Conservation (phyloP, 2,113 vertebrate species). For the Plotosus lineatus region DNA sequence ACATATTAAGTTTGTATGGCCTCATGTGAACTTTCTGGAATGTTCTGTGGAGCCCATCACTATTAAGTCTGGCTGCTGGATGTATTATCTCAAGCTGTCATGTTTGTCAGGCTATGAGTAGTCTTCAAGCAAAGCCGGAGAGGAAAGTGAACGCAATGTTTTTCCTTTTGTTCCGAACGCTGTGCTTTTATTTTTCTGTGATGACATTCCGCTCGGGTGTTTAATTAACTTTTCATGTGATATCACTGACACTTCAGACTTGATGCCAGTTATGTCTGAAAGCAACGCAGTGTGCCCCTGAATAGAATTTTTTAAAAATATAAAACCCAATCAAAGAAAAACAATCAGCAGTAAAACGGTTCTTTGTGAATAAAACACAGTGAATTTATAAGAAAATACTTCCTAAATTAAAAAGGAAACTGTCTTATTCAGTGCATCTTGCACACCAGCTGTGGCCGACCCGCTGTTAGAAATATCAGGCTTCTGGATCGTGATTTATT, state of each 20-base stretch:
- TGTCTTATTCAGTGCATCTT: neutral
- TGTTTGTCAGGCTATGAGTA: conserved; percentile 3
- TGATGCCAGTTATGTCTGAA: neutral
- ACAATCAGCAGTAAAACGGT: neutral
- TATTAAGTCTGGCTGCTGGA: neutral
- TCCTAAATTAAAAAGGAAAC: neutral
- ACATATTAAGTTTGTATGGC: neutral
- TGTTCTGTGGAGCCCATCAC: neutral
- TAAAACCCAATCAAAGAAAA: conserved; percentile 12
- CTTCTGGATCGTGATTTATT: conserved; percentile 21
- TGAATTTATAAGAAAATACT: neutral
- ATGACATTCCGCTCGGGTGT: neutral
- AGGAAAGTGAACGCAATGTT: neutral
- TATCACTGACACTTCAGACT: neutral
- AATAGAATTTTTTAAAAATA: neutral
- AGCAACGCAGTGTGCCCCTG: neutral
- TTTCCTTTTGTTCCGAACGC: neutral
- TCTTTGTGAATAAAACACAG: neutral
- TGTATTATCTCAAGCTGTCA: conserved; percentile 9
- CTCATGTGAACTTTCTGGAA: conserved; percentile 12
- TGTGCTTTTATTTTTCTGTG: neutral
- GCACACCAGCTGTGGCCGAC: conserved; percentile 10
- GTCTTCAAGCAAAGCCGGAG: neutral
- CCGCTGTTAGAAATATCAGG: conserved; percentile 20
- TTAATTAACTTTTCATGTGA: conserved; percentile 10